Conservation (phyloP, 2,113 vertebrate genomes). For the Thymallus thymallus region DNA sequence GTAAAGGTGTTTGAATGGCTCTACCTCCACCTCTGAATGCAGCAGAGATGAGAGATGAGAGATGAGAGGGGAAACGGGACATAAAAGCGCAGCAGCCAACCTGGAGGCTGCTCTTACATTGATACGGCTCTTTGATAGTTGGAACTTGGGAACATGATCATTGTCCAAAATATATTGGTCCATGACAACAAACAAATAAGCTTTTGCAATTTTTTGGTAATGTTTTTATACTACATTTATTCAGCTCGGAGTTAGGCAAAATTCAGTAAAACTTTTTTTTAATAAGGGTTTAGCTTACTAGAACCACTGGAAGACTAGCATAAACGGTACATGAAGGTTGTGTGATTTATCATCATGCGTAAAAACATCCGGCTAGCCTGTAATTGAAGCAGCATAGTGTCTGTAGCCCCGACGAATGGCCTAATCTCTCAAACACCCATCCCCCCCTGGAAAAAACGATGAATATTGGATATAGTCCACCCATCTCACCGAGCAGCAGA, state of each 20-base stretch:
- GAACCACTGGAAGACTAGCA: too few relatives aligned
- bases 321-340: too few relatives aligned
- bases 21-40: neutral
- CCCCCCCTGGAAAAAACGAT: neutral
- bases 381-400: too few relatives aligned
- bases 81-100: neutral
- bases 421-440: neutral
- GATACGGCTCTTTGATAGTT: neutral
- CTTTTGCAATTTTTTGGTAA: too few relatives aligned
- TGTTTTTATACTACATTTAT: too few relatives aligned
- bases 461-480: conserved; percentile 28
- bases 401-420: too few relatives aligned
- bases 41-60: neutral
- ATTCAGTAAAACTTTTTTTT: too few relatives aligned
- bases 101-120: neutral
- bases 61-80: neutral
- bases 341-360: too few relatives aligned
- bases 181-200: neutral
- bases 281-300: too few relatives aligned
- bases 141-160: too few relatives aligned
- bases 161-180: neutral
- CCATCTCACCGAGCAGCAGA: conserved; percentile 68
- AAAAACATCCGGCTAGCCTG: too few relatives aligned
- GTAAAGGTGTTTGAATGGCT: conserved; percentile 45
- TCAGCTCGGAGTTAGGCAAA: too few relatives aligned